Conservation (phyloP, 2,797 vertebrate species). For the Leptoclinus maculatus region DNA sequence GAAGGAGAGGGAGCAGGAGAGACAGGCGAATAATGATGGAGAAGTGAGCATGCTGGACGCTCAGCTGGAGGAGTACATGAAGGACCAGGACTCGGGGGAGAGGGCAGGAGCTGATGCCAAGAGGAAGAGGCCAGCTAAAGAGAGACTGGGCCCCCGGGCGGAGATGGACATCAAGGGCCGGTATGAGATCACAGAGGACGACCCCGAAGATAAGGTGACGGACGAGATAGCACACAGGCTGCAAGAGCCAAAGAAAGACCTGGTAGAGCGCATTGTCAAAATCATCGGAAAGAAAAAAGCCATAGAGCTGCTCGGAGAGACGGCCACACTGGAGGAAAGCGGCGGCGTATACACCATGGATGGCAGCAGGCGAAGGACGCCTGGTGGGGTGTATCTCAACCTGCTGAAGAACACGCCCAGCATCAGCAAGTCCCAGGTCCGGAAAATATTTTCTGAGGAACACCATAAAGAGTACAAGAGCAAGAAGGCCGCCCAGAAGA, state of each 20-base stretch:
- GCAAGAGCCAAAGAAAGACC: slow-evolving; percentile 93
- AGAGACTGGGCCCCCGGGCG: slow-evolving; percentile 88
- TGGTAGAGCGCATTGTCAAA: slow-evolving; percentile 91
- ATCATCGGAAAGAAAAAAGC: slow-evolving; percentile 91
- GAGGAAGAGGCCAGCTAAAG: slow-evolving; percentile 88
- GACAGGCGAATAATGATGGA: slow-evolving; percentile 59
- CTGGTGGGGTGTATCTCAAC: slow-evolving; percentile 96
- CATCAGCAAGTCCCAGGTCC: slow-evolving; percentile 89
- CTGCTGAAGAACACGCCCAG: slow-evolving; percentile 94
- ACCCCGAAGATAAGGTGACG: slow-evolving; percentile 90
- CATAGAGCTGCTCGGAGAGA: slow-evolving; percentile 93
- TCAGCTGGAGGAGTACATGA: slow-evolving; percentile 93
- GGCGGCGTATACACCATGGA: slow-evolving; percentile 95
- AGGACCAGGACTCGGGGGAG: slow-evolving; percentile 73
- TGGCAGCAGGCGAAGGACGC: slow-evolving; percentile 94
- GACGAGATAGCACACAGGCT: slow-evolving; percentile 95
- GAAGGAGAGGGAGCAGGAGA: slow-evolving; percentile 82
- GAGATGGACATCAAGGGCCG: slow-evolving; percentile 94
- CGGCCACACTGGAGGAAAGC: slow-evolving; percentile 91
- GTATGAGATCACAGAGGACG: slow-evolving; percentile 90
- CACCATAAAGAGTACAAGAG: slow-evolving; percentile 89
- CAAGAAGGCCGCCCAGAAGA: slow-evolving; percentile 95
- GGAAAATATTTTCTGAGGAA: slow-evolving; percentile 93
- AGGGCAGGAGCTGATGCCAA: slow-evolving; percentile 83
- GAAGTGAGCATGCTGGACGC: slow-evolving; percentile 86